phyloP scores from a whole-genome alignment of 1,140 invertebrate species.

The Drosophila takahashii region DNA sequence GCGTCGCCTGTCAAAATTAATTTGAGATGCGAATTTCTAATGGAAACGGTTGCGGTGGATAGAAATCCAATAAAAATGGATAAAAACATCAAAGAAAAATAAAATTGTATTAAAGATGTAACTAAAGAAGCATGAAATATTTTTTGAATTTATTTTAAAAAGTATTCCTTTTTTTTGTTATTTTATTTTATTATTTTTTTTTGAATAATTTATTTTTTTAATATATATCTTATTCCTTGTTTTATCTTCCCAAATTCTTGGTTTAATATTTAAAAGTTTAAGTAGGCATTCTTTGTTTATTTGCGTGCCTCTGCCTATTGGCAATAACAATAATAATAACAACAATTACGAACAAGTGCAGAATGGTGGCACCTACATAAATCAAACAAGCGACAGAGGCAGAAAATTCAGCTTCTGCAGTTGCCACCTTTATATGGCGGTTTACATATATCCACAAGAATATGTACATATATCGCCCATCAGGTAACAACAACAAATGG shows the following conservation, averaged over 20 bases:
- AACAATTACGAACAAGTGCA: slow-evolving; percentile 56
- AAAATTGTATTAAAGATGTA: background rate
- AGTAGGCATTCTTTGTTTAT: slow-evolving; percentile 3
- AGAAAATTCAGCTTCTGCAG: slow-evolving; percentile 41
- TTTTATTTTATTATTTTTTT: too few relatives aligned
- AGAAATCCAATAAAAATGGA: background rate
- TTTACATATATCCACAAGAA: background rate
- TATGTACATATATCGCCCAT: slow-evolving; percentile 13
- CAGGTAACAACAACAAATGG: slow-evolving; percentile 38
- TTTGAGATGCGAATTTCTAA: slow-evolving; percentile 13
- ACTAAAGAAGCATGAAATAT: background rate
- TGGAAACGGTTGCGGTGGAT: background rate
- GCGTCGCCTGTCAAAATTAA: slow-evolving; percentile 49
- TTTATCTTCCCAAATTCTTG: too few relatives aligned
- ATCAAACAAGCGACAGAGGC: slow-evolving; percentile 64
- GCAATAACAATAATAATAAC: slow-evolving; percentile 71
- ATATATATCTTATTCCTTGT: too few relatives aligned
- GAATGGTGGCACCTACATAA: slow-evolving; percentile 58
- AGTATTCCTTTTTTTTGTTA: background rate
- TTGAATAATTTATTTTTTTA: too few relatives aligned
- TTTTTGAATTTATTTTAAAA: background rate
- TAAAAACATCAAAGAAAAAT: background rate
- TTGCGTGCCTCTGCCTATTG: slow-evolving; percentile 17
- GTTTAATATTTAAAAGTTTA: too few relatives aligned
- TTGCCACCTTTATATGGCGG: slow-evolving; percentile 41